Evolutionary conservation across 2,888 invertebrate species (phyloP), one percentile per base, ranked within the genome.

Genomic region (Brassicogethes aeneus): DNA sequence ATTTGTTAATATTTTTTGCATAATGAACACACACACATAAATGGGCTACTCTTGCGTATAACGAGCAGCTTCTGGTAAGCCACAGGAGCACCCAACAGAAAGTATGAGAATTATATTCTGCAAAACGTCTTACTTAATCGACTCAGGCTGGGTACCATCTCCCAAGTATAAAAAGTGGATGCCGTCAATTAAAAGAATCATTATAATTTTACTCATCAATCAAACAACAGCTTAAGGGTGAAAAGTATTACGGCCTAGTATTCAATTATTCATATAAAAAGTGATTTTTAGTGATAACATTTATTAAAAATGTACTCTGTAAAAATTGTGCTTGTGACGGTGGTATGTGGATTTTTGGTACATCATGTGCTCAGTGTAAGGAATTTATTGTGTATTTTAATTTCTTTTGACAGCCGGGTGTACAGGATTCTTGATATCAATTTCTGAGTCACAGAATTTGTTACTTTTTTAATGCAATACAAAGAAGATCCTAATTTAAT

Each of bases 361-460:
- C 55, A 59, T 43, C 45, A 52, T 34, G 61, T 58, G 40, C 42
- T 57, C 16, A 54, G 60, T 51, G 65, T 65, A 56, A 64, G 65
- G n/a, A n/a, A n/a, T 63, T 48, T 34, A 33, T 36, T 40, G 15
- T 16, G 30, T 34, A 30, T 30, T 40, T 37, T 33, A 30, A n/a
- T n/a, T n/a, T n/a, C n/a, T n/a, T n/a, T n/a, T n/a, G n/a, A n/a
- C n/a, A n/a, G n/a, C n/a, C n/a, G n/a, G n/a, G n/a, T n/a, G n/a
- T n/a, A n/a, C n/a, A n/a, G n/a, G n/a, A n/a, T n/a, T n/a, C n/a
- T n/a, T n/a, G n/a, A n/a, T n/a, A n/a, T n/a, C n/a, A n/a, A n/a
- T n/a, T n/a, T n/a, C n/a, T n/a, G n/a, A n/a, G n/a, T n/a, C n/a
- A n/a, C n/a, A n/a, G n/a, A n/a, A n/a, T n/a, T n/a, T n/a, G n/a